Percentiles rank a stretch among this genome's conserved stretches.
Conservation (phyloP, 2,113 vertebrate genomes). For the Panurus biarmicus region DNA sequence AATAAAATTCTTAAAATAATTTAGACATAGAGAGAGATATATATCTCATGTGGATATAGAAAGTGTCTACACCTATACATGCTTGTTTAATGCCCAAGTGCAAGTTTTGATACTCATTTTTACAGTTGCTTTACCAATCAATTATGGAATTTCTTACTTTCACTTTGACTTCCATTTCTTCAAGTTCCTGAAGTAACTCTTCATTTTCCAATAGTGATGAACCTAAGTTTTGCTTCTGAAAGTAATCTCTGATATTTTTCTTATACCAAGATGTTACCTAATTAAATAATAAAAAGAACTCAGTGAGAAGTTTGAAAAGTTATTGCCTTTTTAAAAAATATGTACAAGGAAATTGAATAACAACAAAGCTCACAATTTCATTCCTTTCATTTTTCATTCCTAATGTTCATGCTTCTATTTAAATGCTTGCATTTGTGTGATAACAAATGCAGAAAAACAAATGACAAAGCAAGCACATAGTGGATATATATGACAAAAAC, state of each 20-base stretch:
- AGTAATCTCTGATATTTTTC: conserved; percentile 67
- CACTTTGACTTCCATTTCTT: conserved; percentile 71
- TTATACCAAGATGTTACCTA: conserved; percentile 81
- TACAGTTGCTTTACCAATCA: neutral
- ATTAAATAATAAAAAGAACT: neutral
- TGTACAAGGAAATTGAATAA: neutral
- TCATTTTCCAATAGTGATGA: conserved; percentile 78
- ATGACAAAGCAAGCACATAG: neutral
- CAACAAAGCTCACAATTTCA: neutral
- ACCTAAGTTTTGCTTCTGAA: conserved; percentile 73
- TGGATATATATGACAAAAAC: neutral
- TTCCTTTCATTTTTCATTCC: neutral
- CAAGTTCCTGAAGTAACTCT: conserved; percentile 72
- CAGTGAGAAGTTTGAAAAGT: neutral
- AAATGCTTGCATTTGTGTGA: neutral
- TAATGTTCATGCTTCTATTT: neutral
- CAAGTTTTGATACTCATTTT: neutral
- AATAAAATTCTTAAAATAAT: neutral
- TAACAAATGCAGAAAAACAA: neutral
- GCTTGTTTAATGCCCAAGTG: neutral
- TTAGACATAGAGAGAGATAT: neutral
- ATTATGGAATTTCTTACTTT: conserved; percentile 69
- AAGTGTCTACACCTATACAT: neutral
- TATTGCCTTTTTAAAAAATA: neutral
- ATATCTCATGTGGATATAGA: neutral